Evolutionary conservation across 2,113 vertebrate genomes (phyloP), one percentile per base, ranked within the genome.

Genomic region (Callospermophilus lateralis): DNA sequence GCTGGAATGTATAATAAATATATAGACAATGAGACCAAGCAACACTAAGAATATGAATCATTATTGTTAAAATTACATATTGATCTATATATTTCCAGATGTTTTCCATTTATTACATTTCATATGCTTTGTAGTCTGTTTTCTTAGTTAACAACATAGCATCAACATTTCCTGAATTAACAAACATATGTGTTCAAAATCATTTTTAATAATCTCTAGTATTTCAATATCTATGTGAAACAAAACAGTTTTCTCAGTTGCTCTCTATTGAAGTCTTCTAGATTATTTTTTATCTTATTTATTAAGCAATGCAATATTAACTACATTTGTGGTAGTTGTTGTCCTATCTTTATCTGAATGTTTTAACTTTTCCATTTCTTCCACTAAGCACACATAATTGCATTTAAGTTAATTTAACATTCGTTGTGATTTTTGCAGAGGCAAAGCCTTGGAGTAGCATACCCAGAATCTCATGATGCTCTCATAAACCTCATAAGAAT

Each of bases 141-240:
- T 88, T 89, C 10, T 76, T 84, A 92, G 15, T 65, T 85, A 81
- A 42, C 22, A 42, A 39, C 51, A 51, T 48, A 51, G 77, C 77
- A 13, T n/a, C 1, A 84, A 61, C 9, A 90, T 70, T 83, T 92
- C 6, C 9, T 5, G 26, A 92, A 92, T 88, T 20, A 67, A 61
- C 77, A 68, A 77, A 83, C 77, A 19, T 8, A 30, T 70, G 63
- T 80, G 13, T 65, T 78, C 8, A 95, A 83, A 61, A 58, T 92
- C 10, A 93, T 79, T 80, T 74, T 79, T 74, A 84, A 48, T 42
- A 74, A 87, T 84, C 32, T 80, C 24, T 93, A 76, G 5, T 48
- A 51, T 79, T 61, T 97, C 20, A 92, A 16, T 4, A 84, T 68
- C 42, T 48, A 90, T 80, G 83, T 63, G 13, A 95, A 92, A 76